Percentiles rank a stretch among this genome's conserved stretches.
These are phyloP conservation scores for Trachythela sp. DNA, from an alignment of 64 coral and sea anemone species.

Conservation along the genomic window DNA sequence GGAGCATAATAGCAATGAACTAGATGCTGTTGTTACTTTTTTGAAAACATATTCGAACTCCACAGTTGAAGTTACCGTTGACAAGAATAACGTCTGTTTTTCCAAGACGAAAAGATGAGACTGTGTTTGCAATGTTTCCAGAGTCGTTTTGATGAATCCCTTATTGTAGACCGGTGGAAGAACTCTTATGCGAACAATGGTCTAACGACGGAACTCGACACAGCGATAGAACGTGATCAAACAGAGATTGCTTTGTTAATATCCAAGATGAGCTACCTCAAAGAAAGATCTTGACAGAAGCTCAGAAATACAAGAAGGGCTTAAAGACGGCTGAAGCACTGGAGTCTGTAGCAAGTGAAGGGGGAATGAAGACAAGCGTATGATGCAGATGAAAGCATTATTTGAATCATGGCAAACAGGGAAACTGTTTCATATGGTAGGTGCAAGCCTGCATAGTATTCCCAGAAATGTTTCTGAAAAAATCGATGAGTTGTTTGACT, in stretches of 20 bases:
- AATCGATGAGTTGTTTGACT: neutral
- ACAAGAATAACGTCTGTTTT: slow-evolving; percentile 42
- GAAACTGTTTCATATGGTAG: neutral
- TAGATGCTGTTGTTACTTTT: slow-evolving; percentile 22
- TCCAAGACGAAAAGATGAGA: slow-evolving; percentile 48
- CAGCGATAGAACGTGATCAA: neutral
- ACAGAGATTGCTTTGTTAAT: neutral
- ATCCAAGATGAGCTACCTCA: neutral
- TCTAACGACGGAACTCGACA: neutral
- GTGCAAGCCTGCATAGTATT: neutral
- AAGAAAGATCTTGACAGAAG: neutral
- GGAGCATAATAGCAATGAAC: slow-evolving; percentile 34
- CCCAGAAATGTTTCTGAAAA: neutral
- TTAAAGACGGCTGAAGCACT: slow-evolving; percentile 4
- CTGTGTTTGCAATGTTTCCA: slow-evolving; percentile 31
- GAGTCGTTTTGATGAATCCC: slow-evolving; percentile 19
- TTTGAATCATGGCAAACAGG: neutral
- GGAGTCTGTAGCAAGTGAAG: neutral
- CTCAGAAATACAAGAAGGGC: neutral
- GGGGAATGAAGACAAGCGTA: neutral
- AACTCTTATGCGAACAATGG: neutral
- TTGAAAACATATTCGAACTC: slow-evolving; percentile 32
- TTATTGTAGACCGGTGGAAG: neutral
- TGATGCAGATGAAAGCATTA: neutral
- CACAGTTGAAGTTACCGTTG: slow-evolving; percentile 30